Conservation (phyloP, 1,140 invertebrate species). For the Eupeodes corollae region DNA sequence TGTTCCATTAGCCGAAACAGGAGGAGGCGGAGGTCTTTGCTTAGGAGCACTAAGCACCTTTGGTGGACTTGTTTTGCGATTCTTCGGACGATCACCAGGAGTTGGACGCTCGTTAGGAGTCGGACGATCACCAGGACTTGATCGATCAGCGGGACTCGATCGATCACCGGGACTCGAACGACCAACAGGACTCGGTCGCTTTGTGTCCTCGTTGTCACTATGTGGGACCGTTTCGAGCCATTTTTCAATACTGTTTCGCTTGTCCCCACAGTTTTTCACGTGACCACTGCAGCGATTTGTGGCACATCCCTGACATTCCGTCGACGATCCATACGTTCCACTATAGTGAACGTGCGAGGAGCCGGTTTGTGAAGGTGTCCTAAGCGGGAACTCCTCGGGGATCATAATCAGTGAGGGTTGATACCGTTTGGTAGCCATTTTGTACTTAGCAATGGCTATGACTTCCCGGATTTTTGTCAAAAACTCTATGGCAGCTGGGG, state of each 20-base stretch:
- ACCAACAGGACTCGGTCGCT: conserved; percentile 3
- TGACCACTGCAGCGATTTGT: conserved; percentile 23
- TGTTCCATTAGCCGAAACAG: background rate
- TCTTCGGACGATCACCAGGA: background rate
- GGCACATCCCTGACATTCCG: conserved; percentile 16
- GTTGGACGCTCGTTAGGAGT: background rate
- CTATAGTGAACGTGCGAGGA: conserved; percentile 13
- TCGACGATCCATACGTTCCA: conserved; percentile 1
- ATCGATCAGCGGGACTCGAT: conserved; percentile 5
- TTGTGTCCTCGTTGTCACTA: conserved; percentile 2
- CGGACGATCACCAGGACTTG: conserved; percentile 5
- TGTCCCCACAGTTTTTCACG: conserved; percentile 44
- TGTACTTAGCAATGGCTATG: conserved; percentile 74
- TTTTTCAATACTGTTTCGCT: conserved; percentile 58
- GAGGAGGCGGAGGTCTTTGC: conserved; percentile 22
- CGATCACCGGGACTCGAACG: background rate
- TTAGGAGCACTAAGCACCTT: conserved; percentile 25
- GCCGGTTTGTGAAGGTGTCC: conserved; percentile 25
- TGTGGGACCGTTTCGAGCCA: conserved; percentile 64
- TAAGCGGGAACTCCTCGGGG: conserved; percentile 56
- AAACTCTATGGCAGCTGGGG: conserved; percentile 76
- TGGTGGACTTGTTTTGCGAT: conserved; percentile 8
- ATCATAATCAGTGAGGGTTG: conserved; percentile 66
- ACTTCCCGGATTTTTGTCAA: conserved; percentile 77
- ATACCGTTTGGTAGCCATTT: conserved; percentile 70